Evolutionary conservation across 2,888 invertebrate species (phyloP), one percentile per base, ranked within the genome.

Genomic region (Phaonia tiefii): DNA sequence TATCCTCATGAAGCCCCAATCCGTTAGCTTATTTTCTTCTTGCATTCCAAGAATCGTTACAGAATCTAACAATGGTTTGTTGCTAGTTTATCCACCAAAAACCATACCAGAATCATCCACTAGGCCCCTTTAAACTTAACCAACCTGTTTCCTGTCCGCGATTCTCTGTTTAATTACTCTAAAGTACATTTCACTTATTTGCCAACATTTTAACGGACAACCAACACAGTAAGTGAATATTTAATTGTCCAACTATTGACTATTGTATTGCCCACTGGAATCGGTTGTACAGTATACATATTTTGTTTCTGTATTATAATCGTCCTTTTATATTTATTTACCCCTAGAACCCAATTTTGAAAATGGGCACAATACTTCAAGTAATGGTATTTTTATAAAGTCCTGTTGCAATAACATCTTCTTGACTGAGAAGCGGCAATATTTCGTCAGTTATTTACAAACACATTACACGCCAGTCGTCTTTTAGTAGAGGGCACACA

Each of bases 171-270:
- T 3, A 31, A 31, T 31, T 31, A 31, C 31, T 8, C 31, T 31
- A 5, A 31, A 31, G n/a, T 8, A 31, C 31, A 31, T 3, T 31
- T 31, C 31, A 31, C 31, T 31, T 31, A 8, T 31, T 31, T 31
- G 31, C 31, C 31, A 31, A 31, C 31, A 31, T 31, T 37, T 58
- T 11, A 31, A 58, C 58, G 31, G 5, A 26, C 15, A 8, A 31
- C 37, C n/a, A 39, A 60, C 31, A 3, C 37, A 11, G 66, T 51
- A 51, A 49, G 54, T 51, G 51, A 67, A 54, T 39, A 39, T 13
- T 69, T 56, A 69, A 69, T 69, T 56, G 39, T 37, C 37, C 37
- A 51, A 51, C 49, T 54, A 67, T 67, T 67, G 67, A 67, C 54
- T 42, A 69, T 69, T 69, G 54, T 69, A 56, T 56, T 54, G 26